Evolutionary conservation across 1,140 invertebrate genomes (phyloP).

Genomic region (Monochamus saltuarius): DNA sequence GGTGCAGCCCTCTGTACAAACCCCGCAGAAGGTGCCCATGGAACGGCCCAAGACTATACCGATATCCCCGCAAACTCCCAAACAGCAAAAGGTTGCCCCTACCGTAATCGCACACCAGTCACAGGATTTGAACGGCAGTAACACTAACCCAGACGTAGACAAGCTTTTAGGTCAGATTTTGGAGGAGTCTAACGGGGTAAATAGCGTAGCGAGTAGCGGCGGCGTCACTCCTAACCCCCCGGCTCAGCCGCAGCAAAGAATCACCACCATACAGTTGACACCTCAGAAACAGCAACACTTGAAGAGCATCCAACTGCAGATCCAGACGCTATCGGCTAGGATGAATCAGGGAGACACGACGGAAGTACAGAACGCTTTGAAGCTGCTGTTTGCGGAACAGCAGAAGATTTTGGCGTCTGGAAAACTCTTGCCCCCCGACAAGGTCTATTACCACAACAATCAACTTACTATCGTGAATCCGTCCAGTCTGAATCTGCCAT

Average conservation of each 20-base stretch:
- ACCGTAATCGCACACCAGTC: constrained; percentile 9
- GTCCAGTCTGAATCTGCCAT: constrained; percentile 40
- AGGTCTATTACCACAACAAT: constrained; percentile 50
- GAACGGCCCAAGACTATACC: constrained; percentile 13
- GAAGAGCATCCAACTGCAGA: constrained; percentile 62
- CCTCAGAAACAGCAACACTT: constrained; percentile 62
- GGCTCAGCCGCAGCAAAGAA: constrained; percentile 41
- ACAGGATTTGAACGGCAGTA: constrained; percentile 31
- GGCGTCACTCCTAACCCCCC: constrained; percentile 12
- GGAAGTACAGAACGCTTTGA: constrained; percentile 55
- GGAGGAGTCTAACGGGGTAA: constrained; percentile 50
- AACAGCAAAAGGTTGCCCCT: constrained; percentile 21
- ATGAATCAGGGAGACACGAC: constrained; percentile 50
- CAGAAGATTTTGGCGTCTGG: constrained; percentile 63
- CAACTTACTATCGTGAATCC: constrained; percentile 50
- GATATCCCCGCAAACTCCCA: constrained; percentile 9
- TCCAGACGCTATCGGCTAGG: constrained; percentile 57
- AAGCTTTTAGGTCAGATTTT: constrained; percentile 53
- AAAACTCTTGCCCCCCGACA: constrained; percentile 61
- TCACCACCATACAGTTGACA: constrained; percentile 57
- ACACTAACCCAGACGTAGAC: constrained; percentile 51
- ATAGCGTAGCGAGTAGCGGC: constrained; percentile 2
- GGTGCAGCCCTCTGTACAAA: constrained; percentile 33
- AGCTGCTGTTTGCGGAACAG: constrained; percentile 60
- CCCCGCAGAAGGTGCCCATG: constrained; percentile 8